phyloP scores from a whole-genome alignment of 1,140 invertebrate species.

The Habropoda laboriosa region DNA sequence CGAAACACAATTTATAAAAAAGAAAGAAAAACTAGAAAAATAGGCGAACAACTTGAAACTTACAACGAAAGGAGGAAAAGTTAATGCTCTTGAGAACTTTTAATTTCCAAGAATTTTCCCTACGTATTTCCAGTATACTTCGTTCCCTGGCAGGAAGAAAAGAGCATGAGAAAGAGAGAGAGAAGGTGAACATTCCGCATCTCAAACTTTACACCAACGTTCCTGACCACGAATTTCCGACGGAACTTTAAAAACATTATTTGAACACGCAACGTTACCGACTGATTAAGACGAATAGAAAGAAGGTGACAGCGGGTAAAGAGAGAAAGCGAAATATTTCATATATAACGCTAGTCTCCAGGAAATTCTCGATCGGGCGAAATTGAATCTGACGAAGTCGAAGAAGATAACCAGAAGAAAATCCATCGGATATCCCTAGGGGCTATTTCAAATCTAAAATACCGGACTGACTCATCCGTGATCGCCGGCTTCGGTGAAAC shows the following conservation, averaged over 20 bases:
- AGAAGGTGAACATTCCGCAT: background rate
- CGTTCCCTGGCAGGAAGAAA: too few species aligned
- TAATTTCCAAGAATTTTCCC: background rate
- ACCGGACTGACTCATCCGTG: constrained; percentile 47
- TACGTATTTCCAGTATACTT: too few species aligned
- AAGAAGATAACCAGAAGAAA: constrained; percentile 32
- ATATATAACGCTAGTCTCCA: background rate
- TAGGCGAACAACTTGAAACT: background rate
- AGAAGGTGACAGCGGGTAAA: too few species aligned
- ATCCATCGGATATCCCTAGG: constrained; percentile 35
- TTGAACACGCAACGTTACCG: background rate
- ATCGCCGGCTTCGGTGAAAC: background rate
- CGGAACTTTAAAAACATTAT: background rate
- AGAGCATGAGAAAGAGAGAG: background rate
- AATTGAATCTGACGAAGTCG: constrained; percentile 41
- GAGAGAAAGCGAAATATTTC: background rate
- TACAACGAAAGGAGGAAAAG: background rate
- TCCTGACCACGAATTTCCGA: background rate
- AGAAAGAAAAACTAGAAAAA: too few species aligned
- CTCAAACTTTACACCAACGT: background rate
- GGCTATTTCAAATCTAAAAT: constrained; percentile 62
- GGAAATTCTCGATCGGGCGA: constrained; percentile 26
- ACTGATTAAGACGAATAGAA: constrained; percentile 14
- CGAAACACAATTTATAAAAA: background rate
- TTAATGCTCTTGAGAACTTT: background rate